These are phyloP conservation scores for Okamejei kenojei DNA, from an alignment of 2,797 vertebrate genomes.

Conservation along the genomic window DNA sequence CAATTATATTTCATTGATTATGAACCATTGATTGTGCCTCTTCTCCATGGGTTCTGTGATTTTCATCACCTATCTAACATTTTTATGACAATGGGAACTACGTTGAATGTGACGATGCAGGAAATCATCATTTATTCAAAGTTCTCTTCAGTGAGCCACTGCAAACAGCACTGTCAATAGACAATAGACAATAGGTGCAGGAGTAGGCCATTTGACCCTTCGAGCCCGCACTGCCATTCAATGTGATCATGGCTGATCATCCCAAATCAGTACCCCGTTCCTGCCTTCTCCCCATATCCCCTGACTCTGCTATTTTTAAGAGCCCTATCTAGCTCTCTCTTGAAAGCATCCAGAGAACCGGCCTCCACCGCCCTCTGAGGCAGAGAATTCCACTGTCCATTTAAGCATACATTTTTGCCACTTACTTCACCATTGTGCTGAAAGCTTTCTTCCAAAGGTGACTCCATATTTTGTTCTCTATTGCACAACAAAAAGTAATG, in stretches of 20 bases:
- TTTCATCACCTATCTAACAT: background rate
- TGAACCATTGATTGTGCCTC: background rate
- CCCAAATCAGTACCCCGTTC: no score
- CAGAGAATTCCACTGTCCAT: background rate
- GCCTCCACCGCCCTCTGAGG: no score
- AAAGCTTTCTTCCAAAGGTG: background rate
- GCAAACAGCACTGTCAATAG: background rate
- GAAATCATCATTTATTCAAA: background rate
- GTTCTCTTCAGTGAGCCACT: background rate
- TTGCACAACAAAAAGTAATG: background rate
- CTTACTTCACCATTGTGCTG: background rate
- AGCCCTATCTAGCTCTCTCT: no score
- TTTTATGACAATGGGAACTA: background rate
- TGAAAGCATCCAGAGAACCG: no score
- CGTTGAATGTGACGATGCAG: background rate
- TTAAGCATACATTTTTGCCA: background rate
- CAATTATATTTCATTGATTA: background rate
- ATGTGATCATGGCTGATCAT: no score
- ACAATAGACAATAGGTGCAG: no score
- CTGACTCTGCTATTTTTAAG: no score
- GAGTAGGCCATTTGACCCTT: no score
- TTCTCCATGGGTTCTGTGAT: background rate
- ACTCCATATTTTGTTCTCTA: background rate
- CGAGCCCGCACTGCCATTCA: no score
- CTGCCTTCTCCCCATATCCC: no score